Percentiles rank a stretch among this genome's conserved stretches.
phyloP scores from a whole-genome alignment of 2,797 vertebrate genomes.

The Falco berigora region DNA sequence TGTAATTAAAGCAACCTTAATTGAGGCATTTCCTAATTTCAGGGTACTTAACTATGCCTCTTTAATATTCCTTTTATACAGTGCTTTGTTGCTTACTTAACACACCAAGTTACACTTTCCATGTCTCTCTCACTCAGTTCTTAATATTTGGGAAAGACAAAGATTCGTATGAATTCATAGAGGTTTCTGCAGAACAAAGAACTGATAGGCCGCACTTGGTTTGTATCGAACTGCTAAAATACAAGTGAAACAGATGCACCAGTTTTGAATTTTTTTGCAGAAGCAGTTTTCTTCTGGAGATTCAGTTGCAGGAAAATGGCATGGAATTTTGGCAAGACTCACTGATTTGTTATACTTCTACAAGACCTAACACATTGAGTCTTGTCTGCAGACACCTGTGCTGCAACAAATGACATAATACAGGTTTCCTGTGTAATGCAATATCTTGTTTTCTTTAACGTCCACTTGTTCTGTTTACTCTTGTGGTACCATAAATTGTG shows the following conservation, averaged over 20 bases:
- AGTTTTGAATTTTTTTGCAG: background rate
- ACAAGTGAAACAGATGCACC: background rate
- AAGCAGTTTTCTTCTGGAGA: background rate
- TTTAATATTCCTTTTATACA: background rate
- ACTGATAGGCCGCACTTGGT: rapidly evolving
- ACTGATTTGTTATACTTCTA: background rate
- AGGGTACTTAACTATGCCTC: background rate
- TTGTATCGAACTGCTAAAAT: background rate
- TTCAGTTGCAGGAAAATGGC: background rate
- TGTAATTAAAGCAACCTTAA: background rate
- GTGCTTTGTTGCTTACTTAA: background rate
- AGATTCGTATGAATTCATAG: rapidly evolving
- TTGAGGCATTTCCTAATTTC: background rate
- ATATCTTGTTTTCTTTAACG: background rate
- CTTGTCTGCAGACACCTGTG: background rate
- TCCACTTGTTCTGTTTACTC: background rate
- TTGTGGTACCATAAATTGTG: rapidly evolving
- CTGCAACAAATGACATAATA: background rate
- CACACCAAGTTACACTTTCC: background rate
- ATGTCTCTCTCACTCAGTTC: background rate
- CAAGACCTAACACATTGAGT: background rate
- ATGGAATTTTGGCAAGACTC: background rate
- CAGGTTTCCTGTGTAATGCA: background rate
- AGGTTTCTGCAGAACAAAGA: background rate
- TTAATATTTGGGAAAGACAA: background rate